A percentile compares a stretch with the other conserved stretches of the same genome.
These are phyloP conservation scores for Mungos mungo DNA, from an alignment of 2,113 vertebrate genomes.

Conservation along the genomic window DNA sequence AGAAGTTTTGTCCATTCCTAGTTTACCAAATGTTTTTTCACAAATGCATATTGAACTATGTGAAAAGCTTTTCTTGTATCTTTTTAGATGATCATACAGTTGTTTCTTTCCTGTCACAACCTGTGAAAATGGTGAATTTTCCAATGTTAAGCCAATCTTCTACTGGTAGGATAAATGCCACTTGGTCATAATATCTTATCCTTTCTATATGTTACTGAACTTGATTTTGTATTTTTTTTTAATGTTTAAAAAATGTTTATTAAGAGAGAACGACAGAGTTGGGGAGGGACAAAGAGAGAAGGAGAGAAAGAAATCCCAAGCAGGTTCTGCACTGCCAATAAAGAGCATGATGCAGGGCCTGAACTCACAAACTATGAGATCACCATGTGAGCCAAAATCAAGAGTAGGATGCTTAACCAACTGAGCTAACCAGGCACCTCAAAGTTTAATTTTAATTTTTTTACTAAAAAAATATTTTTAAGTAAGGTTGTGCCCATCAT, in stretches of 20 bases:
- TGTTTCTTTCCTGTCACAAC: neutral
- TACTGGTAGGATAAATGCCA: neutral
- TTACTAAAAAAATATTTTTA: neutral
- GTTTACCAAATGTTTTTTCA: slow-evolving; percentile 6
- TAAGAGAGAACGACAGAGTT: no score
- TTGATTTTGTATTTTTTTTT: neutral
- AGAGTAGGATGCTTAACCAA: no score
- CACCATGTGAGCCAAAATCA: no score
- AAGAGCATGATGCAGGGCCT: no score
- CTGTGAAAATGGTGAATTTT: neutral
- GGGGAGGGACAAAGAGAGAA: no score
- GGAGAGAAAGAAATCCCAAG: no score
- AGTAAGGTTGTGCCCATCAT: neutral
- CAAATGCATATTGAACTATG: neutral
- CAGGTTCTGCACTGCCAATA: no score
- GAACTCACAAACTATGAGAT: no score
- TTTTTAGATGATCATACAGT: neutral
- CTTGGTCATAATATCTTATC: slow-evolving; percentile 6
- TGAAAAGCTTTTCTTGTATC: neutral
- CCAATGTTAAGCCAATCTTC: slow-evolving; percentile 16
- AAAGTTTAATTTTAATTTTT: no score
- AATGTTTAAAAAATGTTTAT: neutral
- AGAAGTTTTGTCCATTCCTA: neutral
- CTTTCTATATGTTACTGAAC: neutral
- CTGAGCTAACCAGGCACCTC: no score